Evolutionary conservation across 2,113 vertebrate species (phyloP).

Genomic region (Lepidothrix coronata): DNA sequence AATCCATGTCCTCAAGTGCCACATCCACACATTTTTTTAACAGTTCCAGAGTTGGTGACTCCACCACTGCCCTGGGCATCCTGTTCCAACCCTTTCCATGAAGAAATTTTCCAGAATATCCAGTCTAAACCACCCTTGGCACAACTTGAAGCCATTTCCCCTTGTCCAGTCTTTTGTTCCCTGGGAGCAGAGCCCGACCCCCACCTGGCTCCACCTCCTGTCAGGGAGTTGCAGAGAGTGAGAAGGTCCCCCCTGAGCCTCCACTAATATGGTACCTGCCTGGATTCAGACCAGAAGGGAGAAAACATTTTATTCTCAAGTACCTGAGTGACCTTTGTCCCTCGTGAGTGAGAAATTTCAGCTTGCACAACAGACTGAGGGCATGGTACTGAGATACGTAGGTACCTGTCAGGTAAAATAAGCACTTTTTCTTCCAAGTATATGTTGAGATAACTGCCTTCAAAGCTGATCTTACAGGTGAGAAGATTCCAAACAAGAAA

Average conservation of each 20-base stretch:
- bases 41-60: accelerated
- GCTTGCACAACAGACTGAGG: not conserved
- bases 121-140: not conserved
- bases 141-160: accelerated
- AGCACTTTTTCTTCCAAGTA: not conserved
- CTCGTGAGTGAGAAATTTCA: not conserved
- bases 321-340: not conserved
- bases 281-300: not conserved
- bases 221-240: not conserved
- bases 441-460: not conserved
- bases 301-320: not conserved
- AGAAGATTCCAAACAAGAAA: not conserved
- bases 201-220: not conserved
- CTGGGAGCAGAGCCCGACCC: not conserved
- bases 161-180: not conserved
- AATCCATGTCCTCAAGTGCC: not conserved
- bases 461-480: not conserved
- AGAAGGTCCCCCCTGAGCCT: not conserved
- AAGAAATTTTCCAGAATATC: not conserved
- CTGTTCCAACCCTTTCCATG: not conserved
- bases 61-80: not conserved
- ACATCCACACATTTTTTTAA: not conserved
- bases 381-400: not conserved
- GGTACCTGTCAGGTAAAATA: not conserved
- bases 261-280: not conserved